Evolutionary conservation across 2,113 vertebrate genomes (phyloP).

Genomic region (Pangasianodon gigas): DNA sequence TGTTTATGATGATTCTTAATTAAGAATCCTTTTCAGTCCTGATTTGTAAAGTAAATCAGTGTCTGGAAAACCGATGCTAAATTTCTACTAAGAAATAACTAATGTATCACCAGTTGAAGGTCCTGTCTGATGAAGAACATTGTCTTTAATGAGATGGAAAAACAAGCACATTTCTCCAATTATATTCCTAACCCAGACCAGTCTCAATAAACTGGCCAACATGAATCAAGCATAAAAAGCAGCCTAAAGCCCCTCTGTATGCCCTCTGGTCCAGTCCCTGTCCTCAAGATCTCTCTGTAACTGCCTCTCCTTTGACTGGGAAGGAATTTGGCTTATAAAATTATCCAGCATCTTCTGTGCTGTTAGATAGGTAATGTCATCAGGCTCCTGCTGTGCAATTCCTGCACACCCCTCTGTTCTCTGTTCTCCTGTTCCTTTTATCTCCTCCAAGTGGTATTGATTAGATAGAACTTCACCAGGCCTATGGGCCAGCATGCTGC

Average conservation of each 20-base stretch:
- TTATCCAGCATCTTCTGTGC: conserved; percentile 72
- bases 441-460: conserved; percentile 30
- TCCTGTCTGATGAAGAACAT: not conserved
- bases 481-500: not conserved
- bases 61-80: not conserved
- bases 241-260: conserved; percentile 3
- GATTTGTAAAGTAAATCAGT: not conserved
- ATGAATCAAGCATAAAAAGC: not conserved
- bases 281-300: conserved; percentile 44
- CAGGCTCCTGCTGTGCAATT: conserved; percentile 46
- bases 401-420: conserved; percentile 36
- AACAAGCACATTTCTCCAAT: not conserved
- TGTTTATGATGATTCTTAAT: not conserved
- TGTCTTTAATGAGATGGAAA: not conserved
- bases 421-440: conserved; percentile 42
- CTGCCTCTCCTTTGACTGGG: conserved; percentile 57
- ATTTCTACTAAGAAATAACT: not conserved
- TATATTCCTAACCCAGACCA: not conserved
- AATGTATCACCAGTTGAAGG: not conserved
- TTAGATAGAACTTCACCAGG: conserved; percentile 17
- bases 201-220: not conserved
- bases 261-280: conserved; percentile 42
- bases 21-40: not conserved
- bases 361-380: conserved; percentile 58
- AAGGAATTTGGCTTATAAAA: conserved; percentile 59